A percentile compares a stretch with the other conserved stretches of the same genome.
phyloP scores from a whole-genome alignment of 2,113 vertebrate genomes.

The Odontesthes bonariensis region DNA sequence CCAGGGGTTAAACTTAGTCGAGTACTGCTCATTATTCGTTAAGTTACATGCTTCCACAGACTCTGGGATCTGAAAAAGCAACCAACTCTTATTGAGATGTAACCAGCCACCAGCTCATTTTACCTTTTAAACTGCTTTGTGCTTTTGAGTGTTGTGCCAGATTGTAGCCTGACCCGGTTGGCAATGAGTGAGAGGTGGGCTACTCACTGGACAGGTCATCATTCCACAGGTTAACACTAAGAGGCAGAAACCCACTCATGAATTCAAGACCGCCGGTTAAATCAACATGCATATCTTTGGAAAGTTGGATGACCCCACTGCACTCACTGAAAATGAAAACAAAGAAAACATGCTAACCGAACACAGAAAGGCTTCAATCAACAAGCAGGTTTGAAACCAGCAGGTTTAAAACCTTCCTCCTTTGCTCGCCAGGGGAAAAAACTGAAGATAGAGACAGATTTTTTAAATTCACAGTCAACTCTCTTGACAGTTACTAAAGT shows the following conservation, averaged over 20 bases:
- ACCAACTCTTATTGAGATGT: background rate
- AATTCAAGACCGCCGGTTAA: background rate
- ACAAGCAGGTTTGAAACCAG: background rate
- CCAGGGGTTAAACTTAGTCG: too few relatives aligned
- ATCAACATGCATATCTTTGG: background rate
- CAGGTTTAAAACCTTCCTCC: too few relatives aligned
- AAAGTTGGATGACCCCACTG: background rate
- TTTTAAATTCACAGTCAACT: background rate
- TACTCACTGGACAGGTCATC: background rate
- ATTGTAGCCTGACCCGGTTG: background rate
- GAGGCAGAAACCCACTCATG: background rate
- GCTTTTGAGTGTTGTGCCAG: background rate
- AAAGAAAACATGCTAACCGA: background rate
- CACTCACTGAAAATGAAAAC: background rate
- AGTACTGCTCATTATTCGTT: too few relatives aligned
- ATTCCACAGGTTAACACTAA: background rate
- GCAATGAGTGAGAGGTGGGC: background rate
- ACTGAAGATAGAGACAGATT: background rate
- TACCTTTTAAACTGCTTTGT: background rate
- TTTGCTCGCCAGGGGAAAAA: background rate
- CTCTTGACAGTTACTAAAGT: conserved; percentile 20
- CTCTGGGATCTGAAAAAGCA: background rate
- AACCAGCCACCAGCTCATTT: background rate
- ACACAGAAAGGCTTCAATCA: background rate
- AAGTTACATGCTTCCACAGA: too few relatives aligned